These are phyloP conservation scores for Bombyx huttoni DNA, from an alignment of 2,888 invertebrate species.

Conservation along the genomic window DNA sequence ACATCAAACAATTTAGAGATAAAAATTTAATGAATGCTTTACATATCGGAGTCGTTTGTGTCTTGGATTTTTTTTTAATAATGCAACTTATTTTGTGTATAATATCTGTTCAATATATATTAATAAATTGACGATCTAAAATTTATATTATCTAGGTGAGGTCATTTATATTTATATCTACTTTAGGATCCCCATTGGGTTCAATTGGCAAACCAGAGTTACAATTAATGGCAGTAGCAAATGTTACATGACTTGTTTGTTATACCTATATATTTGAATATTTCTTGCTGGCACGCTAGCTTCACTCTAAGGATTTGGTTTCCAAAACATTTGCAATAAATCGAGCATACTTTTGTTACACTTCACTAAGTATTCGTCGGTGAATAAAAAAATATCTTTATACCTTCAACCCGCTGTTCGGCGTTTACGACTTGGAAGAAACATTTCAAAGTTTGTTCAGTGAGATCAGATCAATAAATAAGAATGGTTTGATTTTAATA, in stretches of 20 bases:
- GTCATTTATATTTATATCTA: too few relatives aligned
- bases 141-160: too few relatives aligned
- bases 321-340: constrained; percentile 27
- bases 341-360: constrained; percentile 21
- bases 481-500: not conserved
- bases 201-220: too few relatives aligned
- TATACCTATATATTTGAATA: not conserved
- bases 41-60: too few relatives aligned
- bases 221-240: not conserved
- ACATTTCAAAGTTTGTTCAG: not conserved
- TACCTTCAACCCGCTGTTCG: constrained; percentile 5
- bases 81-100: too few relatives aligned
- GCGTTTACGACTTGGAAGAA: constrained; percentile 4
- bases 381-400: constrained; percentile 17
- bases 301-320: constrained; percentile 9
- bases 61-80: too few relatives aligned
- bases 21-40: too few relatives aligned
- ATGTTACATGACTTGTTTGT: not conserved
- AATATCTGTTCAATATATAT: too few relatives aligned
- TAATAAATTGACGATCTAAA: too few relatives aligned
- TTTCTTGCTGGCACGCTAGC: constrained; percentile 4
- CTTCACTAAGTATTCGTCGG: constrained; percentile 16
- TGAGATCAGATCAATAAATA: not conserved
- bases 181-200: too few relatives aligned
- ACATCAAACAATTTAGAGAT: not conserved